Percentiles rank a stretch among this genome's conserved stretches.
Evolutionary conservation across 2,797 vertebrate genomes (phyloP).

Genomic region (Sylvia borin): DNA sequence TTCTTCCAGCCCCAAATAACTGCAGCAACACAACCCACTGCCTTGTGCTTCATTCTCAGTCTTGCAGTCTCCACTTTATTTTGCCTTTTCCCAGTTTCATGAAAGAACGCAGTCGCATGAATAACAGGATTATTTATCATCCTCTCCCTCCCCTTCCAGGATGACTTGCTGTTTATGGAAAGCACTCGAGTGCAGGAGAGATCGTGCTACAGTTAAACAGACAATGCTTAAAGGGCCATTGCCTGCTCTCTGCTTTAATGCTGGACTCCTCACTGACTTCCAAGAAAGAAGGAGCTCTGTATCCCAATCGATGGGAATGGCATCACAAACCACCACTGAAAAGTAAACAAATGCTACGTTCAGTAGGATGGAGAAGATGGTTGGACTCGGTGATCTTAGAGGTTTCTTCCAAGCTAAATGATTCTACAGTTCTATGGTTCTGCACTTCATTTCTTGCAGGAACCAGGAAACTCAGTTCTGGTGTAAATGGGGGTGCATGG

Average conservation of each 20-base stretch:
- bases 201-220: conserved; percentile 57
- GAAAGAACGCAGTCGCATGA: conserved; percentile 59
- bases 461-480: background rate
- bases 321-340: background rate
- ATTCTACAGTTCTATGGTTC: background rate
- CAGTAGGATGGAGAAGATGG: background rate
- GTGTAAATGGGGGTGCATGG: rapidly evolving
- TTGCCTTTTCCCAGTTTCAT: conserved; percentile 59
- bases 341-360: background rate
- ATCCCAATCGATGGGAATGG: background rate
- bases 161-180: conserved; percentile 73
- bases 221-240: conserved; percentile 63
- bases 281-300: background rate
- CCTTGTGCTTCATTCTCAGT: background rate
- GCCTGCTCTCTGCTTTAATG: background rate
- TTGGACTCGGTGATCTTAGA: background rate
- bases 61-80: conserved; percentile 37
- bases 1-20: background rate
- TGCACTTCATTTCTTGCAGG: background rate
- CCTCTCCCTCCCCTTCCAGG: conserved; percentile 63
- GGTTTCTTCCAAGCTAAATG: background rate
- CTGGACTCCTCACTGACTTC: background rate
- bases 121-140: conserved; percentile 73
- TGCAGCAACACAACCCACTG: background rate
- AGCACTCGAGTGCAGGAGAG: conserved; percentile 55